phyloP scores from a whole-genome alignment of 2,888 invertebrate species.

The Fabriciana adippe region DNA sequence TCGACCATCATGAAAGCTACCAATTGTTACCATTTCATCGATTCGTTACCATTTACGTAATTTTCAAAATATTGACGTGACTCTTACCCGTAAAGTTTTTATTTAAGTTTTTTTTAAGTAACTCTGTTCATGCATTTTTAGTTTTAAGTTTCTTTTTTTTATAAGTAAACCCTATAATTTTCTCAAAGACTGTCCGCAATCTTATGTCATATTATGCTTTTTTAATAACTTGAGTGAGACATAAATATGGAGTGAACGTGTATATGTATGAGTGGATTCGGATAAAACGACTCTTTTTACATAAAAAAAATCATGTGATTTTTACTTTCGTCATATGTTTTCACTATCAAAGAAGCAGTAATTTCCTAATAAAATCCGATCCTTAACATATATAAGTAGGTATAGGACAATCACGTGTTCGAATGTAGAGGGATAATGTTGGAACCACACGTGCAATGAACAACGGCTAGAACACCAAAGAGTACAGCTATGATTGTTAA shows the following conservation, averaged over 20 bases:
- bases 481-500: constrained; percentile 54
- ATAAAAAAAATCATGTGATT: not conserved
- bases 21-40: constrained; percentile 45
- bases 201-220: constrained; percentile 28
- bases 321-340: not conserved
- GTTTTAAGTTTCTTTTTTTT: constrained; percentile 27
- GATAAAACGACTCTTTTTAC: not conserved
- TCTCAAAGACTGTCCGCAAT: constrained; percentile 34
- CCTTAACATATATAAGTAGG: constrained; percentile 23
- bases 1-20: constrained; percentile 34
- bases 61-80: constrained; percentile 19
- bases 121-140: constrained; percentile 32
- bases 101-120: constrained; percentile 13
- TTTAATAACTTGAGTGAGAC: constrained; percentile 19
- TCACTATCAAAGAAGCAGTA: not conserved
- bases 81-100: not conserved
- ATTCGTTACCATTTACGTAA: constrained; percentile 38
- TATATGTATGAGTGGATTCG: not conserved
- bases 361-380: not conserved
- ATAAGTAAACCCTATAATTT: constrained; percentile 18
- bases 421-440: constrained; percentile 36
- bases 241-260: constrained; percentile 3
- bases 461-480: constrained; percentile 82
- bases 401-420: constrained; percentile 38
- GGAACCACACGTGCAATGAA: constrained; percentile 49